phyloP scores from a whole-genome alignment of 2,797 vertebrate genomes.

The Pipistrellus pipistrellus region DNA sequence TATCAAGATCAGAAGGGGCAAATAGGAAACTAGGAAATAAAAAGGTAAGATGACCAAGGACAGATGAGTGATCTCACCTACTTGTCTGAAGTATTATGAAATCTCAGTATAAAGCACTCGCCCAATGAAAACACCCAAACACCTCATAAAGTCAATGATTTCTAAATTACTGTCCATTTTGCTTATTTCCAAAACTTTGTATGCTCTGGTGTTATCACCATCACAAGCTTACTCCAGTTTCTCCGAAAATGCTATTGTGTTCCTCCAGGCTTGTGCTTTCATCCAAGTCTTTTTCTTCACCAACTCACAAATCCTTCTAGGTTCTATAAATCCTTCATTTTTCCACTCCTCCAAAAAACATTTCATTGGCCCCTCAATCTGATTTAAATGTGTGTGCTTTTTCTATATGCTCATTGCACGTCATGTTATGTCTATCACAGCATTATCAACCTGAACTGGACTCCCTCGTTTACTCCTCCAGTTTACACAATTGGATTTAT shows the following conservation, averaged over 20 bases:
- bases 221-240: neutral
- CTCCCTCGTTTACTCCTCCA: neutral
- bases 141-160: neutral
- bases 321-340: neutral
- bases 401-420: neutral
- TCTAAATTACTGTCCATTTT: conserved; percentile 27
- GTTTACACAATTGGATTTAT: neutral
- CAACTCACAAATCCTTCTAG: neutral
- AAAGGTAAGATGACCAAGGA: neutral
- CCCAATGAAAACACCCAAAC: neutral
- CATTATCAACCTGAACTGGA: too few relatives aligned
- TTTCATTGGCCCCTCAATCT: neutral
- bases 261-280: neutral
- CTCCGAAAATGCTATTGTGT: neutral
- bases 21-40: neutral
- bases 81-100: neutral
- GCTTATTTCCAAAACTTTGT: neutral
- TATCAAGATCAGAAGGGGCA: neutral
- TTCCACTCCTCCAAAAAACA: neutral
- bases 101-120: neutral
- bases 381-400: neutral
- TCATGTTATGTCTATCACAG: neutral
- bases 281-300: neutral
- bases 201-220: neutral
- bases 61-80: neutral